phyloP scores from a whole-genome alignment of 2,888 invertebrate genomes.

The Drosophila nigritarsus region DNA sequence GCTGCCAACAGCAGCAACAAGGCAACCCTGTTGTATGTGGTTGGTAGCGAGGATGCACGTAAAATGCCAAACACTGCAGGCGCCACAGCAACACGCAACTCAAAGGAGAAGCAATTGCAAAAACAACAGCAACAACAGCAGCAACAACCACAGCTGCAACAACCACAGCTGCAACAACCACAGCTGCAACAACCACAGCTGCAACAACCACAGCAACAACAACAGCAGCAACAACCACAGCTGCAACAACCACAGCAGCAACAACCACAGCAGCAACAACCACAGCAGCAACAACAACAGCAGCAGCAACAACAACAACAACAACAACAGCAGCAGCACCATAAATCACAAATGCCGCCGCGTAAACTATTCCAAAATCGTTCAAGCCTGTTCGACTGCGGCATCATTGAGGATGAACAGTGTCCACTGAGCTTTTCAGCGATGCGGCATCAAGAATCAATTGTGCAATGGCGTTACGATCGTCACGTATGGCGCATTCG shows the following conservation, averaged over 20 bases:
- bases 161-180: neutral
- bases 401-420: slow-evolving; percentile 21
- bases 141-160: slow-evolving; percentile 2
- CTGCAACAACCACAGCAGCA: neutral
- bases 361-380: neutral
- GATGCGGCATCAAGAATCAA: slow-evolving; percentile 88
- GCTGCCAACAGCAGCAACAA: slow-evolving; percentile 8
- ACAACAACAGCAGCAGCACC: neutral
- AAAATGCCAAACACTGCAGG: neutral
- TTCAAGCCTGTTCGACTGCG: neutral
- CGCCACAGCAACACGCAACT: neutral
- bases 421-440: slow-evolving; percentile 80
- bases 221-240: neutral
- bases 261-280: neutral
- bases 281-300: neutral
- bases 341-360: neutral
- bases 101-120: neutral
- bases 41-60: neutral
- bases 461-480: slow-evolving; percentile 88
- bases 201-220: neutral
- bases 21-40: neutral
- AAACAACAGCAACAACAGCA: neutral
- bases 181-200: too few relatives aligned
- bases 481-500: slow-evolving; percentile 96
- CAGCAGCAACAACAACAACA: neutral